Evolutionary conservation across 2,113 vertebrate species (phyloP).

Genomic region (Ailuropoda melanoleuca): DNA sequence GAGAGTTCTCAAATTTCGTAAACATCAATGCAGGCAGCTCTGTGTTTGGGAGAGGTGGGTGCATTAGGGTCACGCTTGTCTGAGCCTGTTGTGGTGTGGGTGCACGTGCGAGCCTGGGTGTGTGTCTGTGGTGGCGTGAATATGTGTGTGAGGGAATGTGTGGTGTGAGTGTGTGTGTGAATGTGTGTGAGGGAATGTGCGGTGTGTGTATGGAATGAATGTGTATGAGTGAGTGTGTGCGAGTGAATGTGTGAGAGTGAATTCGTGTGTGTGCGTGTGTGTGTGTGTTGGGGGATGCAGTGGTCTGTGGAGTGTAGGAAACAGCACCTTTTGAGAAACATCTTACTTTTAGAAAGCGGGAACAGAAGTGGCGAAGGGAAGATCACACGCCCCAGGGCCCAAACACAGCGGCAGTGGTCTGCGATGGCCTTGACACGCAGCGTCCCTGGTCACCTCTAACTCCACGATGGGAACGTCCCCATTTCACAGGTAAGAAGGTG

Average conservation of each 20-base stretch:
- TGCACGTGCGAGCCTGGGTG: neutral
- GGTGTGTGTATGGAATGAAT: neutral
- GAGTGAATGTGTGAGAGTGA: too few species aligned
- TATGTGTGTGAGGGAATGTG: too few species aligned
- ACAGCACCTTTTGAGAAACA: neutral
- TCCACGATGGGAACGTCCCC: neutral
- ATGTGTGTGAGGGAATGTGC: neutral
- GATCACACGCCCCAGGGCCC: neutral
- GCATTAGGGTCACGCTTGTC: neutral
- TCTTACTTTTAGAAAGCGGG: neutral
- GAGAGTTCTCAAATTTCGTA: neutral
- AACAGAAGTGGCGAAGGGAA: neutral
- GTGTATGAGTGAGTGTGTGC: too few species aligned
- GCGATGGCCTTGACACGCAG: neutral
- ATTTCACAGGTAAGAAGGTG: neutral
- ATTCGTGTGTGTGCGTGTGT: neutral
- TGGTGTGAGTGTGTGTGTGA: too few species aligned
- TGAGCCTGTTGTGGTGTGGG: neutral
- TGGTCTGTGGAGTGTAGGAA: neutral
- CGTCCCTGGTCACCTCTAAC: rapidly evolving
- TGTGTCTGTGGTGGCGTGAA: neutral
- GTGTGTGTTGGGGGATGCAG: neutral
- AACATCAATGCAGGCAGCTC: neutral
- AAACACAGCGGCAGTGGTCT: too few species aligned
- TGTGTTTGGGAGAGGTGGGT: neutral